Evolutionary conservation across 1,140 invertebrate species (phyloP).

Genomic region (Cydia strobilella): DNA sequence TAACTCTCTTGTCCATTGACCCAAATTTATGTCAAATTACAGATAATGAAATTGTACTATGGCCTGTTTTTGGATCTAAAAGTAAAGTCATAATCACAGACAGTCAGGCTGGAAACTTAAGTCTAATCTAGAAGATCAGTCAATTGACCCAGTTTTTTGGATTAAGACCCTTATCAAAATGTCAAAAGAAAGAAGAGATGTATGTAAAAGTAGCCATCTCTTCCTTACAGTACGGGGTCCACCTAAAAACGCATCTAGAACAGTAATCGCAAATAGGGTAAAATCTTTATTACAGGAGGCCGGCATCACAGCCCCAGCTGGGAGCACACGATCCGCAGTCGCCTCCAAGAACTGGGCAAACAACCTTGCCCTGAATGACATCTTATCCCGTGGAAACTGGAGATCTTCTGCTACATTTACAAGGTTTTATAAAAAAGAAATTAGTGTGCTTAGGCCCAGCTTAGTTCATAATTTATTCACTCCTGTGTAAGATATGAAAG

Average conservation of each 20-base stretch:
- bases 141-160: no score
- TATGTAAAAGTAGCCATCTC: not conserved
- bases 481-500: no score
- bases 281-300: not conserved
- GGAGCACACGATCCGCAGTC: not conserved
- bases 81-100: not conserved
- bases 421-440: not conserved
- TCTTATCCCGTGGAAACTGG: not conserved
- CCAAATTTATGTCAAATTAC: no score
- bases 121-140: not conserved
- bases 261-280: not conserved
- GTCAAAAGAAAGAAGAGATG: not conserved
- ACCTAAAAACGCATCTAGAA: not conserved
- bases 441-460: no score
- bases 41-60: not conserved
- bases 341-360: conserved; percentile 1
- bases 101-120: conserved; percentile 22
- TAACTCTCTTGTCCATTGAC: not conserved
- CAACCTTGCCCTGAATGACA: not conserved
- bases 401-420: not conserved
- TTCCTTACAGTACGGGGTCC: not conserved
- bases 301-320: not conserved
- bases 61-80: conserved; percentile 15
- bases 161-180: not conserved
- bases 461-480: no score